Percentiles rank a stretch among this genome's conserved stretches.
phyloP scores from a whole-genome alignment of 2,888 invertebrate species.

The Dryocosmus kuriphilus region DNA sequence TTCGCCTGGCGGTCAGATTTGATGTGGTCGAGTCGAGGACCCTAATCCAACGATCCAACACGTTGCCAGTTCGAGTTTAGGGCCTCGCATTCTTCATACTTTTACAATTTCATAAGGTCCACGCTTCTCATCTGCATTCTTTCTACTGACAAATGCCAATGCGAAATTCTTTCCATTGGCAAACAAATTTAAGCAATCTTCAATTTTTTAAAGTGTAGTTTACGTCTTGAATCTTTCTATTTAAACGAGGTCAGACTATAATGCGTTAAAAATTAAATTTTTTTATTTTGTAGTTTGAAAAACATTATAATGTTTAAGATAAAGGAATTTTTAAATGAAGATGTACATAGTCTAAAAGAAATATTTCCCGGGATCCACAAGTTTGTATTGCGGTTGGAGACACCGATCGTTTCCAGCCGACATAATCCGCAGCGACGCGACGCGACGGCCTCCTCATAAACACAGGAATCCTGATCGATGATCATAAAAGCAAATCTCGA shows the following conservation, averaged over 20 bases:
- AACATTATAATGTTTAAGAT: not conserved
- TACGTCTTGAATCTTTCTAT: too few species aligned
- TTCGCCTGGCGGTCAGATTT: slow-evolving; percentile 5
- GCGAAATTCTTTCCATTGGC: not conserved
- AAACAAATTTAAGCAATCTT: not conserved
- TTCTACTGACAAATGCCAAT: slow-evolving; percentile 18
- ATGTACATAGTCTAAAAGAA: slow-evolving; percentile 4
- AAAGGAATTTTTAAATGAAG: not conserved
- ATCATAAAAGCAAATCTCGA: slow-evolving; percentile 26
- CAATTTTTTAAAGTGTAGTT: too few species aligned
- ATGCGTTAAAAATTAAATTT: too few species aligned
- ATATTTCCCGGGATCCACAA: slow-evolving; percentile 9
- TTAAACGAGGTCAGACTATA: too few species aligned
- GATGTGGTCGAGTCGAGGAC: slow-evolving; percentile 31
- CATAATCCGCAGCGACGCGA: slow-evolving; percentile 14
- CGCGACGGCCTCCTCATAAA: slow-evolving; percentile 31
- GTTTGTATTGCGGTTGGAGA: slow-evolving; percentile 34
- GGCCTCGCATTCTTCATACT: slow-evolving; percentile 31
- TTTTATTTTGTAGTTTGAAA: too few species aligned
- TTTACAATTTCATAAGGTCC: slow-evolving; percentile 28
- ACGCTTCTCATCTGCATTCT: slow-evolving; percentile 25
- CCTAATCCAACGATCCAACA: slow-evolving; percentile 26
- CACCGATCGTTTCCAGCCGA: slow-evolving; percentile 10
- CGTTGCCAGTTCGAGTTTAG: not conserved
- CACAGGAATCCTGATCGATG: slow-evolving; percentile 29